Base-by-base conservation (phyloP, 2,113 vertebrate genomes). In the Grallaria varia region DNA sequence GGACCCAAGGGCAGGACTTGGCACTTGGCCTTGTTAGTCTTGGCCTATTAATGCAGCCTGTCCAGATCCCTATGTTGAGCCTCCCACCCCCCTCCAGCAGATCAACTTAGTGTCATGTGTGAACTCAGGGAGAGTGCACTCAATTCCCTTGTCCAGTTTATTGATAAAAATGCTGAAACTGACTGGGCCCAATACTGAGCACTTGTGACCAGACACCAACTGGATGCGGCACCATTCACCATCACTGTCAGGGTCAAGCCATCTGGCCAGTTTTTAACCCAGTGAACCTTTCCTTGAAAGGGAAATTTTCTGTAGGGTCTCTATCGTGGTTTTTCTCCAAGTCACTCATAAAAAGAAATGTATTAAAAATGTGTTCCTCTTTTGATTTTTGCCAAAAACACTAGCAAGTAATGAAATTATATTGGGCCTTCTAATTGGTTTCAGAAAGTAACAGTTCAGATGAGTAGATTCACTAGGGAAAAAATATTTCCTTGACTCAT, bases 81-180 rank as follows among this genome's bases (percentile, higher is more conserved):
- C 21, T 49, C 24, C 9, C 30, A 18, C 10, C 12, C 31, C 30
- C 30, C 24, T 24, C 24, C 49, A 31, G 25, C 13, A 56, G 25
- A 35, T 31, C 21, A 80, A 2, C 20, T 64, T 49, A 14, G 9
- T 64, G 16, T 56, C 64, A 47, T 35, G 21, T 31, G 25, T 27
- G 25, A 56, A 35, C 63, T 42, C 40, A 5, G 21, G 31, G 31
- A 35, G 16, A 5, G 14, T 42, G 5, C 0, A 2, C 42, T 79
- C 0, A 0, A 27, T 72, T 17, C 10, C 24, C 25, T 6, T 0
- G 0, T 78, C 56, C 10, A 8, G 14, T 40, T 55, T 10, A 49
- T 21, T n/a, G 14, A 8, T 14, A 72, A 55, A 63, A 9, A 27
- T 9, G 17, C 6, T 35, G 14, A 63, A 35, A 13, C 9, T 28